A percentile compares a stretch with the other conserved stretches of the same genome.
phyloP scores from a whole-genome alignment of 2,888 invertebrate species.

The Colletes collaris region DNA sequence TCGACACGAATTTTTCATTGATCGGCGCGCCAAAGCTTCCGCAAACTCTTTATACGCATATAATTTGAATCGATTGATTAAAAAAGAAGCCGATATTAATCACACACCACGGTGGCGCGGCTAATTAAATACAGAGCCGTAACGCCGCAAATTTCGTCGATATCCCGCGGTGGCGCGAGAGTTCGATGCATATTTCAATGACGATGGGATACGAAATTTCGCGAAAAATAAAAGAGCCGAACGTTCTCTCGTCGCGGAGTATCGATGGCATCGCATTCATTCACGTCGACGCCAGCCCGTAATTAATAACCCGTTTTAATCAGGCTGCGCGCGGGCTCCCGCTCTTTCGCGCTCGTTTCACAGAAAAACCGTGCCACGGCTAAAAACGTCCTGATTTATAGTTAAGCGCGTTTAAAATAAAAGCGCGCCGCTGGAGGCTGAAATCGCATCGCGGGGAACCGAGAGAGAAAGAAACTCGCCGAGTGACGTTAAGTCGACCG shows the following conservation, averaged over 20 bases:
- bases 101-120: constrained; percentile 18
- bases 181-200: constrained; percentile 48
- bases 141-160: constrained; percentile 49
- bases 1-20: constrained; percentile 42
- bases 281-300: constrained; percentile 70
- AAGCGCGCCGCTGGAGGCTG: constrained; percentile 53
- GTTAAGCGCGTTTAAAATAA: constrained; percentile 64
- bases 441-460: too few species aligned
- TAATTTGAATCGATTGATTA: constrained; percentile 52
- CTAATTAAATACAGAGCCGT: constrained; percentile 51
- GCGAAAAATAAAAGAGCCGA: constrained; percentile 48
- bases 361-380: constrained; percentile 63
- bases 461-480: constrained; percentile 36
- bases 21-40: constrained; percentile 19
- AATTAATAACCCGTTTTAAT: constrained; percentile 81
- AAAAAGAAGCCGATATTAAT: constrained; percentile 50
- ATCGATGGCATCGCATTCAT: constrained; percentile 67
- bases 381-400: constrained; percentile 79
- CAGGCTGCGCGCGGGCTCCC: constrained; percentile 71
- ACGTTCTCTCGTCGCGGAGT: constrained; percentile 14
- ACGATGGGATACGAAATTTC: constrained; percentile 48
- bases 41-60: constrained; percentile 30
- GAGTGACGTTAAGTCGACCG: constrained; percentile 76
- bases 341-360: constrained; percentile 59
- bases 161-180: constrained; percentile 39